A percentile compares a stretch with the other conserved stretches of the same genome.
These are phyloP conservation scores for Lasioglossum marginatum DNA, from an alignment of 2,888 invertebrate species.

Conservation along the genomic window DNA sequence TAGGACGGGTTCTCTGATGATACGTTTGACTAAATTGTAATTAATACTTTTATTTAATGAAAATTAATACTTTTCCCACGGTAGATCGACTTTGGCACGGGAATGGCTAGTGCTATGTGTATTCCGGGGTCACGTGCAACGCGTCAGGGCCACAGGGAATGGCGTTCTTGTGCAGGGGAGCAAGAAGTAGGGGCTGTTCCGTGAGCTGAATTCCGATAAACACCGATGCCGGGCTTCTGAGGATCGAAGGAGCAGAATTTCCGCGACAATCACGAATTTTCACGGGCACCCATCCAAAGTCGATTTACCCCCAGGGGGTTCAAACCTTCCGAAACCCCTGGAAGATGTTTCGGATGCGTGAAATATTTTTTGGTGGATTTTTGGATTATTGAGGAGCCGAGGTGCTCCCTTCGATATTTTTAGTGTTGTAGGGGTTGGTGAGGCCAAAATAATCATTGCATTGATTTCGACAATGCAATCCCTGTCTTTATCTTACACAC, in stretches of 20 bases:
- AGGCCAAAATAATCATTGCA: neutral
- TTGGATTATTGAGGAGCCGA: neutral
- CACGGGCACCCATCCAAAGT: constrained; percentile 72
- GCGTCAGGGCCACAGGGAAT: constrained; percentile 61
- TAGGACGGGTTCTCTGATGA: neutral
- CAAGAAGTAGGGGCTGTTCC: constrained; percentile 67
- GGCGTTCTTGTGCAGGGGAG: constrained; percentile 50
- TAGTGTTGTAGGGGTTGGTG: neutral
- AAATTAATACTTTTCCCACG: constrained; percentile 37
- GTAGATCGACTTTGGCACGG: constrained; percentile 12
- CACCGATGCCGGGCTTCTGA: constrained; percentile 68
- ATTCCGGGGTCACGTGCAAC: constrained; percentile 63
- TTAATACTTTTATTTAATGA: neutral
- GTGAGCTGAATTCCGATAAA: constrained; percentile 79
- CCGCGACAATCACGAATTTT: constrained; percentile 66
- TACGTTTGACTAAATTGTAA: neutral
- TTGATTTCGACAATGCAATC: too few species aligned
- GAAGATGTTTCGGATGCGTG: constrained; percentile 23
- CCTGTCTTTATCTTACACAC: too few species aligned
- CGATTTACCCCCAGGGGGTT: constrained; percentile 50
- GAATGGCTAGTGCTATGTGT: constrained; percentile 47
- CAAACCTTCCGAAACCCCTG: constrained; percentile 6
- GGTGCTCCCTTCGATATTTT: neutral
- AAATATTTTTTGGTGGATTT: constrained; percentile 6
- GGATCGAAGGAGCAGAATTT: constrained; percentile 64